phyloP scores from a whole-genome alignment of 2,888 invertebrate genomes.

The Heliothis peltigera region DNA sequence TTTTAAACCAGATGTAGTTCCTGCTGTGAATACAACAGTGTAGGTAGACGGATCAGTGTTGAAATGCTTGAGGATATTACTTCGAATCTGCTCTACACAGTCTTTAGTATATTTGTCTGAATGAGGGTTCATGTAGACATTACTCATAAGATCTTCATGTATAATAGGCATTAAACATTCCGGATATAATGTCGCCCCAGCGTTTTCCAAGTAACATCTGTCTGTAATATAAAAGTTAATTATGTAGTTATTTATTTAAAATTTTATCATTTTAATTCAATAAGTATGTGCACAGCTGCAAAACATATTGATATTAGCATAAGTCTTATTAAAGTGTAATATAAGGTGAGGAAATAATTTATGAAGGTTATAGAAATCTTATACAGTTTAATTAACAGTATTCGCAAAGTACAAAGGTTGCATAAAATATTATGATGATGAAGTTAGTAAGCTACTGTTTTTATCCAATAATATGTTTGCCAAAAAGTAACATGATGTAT shows the following conservation, averaged over 20 bases:
- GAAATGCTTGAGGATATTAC: conserved; percentile 95
- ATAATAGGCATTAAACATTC: conserved; percentile 92
- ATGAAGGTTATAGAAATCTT: conserved; percentile 52
- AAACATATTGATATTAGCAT: not conserved
- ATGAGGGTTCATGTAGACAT: conserved; percentile 97
- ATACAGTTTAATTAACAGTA: conserved; percentile 5
- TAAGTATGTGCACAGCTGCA: conserved; percentile 28
- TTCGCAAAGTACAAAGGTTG: not conserved
- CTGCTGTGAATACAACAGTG: conserved; percentile 97
- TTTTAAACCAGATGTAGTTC: conserved; percentile 97
- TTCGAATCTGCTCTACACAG: conserved; percentile 95
- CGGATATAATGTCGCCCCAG: conserved; percentile 95
- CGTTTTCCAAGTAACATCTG: conserved; percentile 96
- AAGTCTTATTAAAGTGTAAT: not conserved
- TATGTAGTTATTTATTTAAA: not conserved
- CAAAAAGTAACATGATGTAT: no score
- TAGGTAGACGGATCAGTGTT: conserved; percentile 95
- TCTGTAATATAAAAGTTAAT: conserved; percentile 82
- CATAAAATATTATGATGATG: not conserved
- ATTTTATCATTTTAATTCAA: conserved; percentile 9
- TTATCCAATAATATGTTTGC: no score
- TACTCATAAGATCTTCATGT: conserved; percentile 91
- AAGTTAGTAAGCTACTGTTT: no score
- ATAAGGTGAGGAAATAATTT: conserved; percentile 10
- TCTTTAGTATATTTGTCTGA: conserved; percentile 95